A percentile compares a stretch with the other conserved stretches of the same genome.
Evolutionary conservation across 2,113 vertebrate species (phyloP).

Genomic region (Zosterops lateralis): DNA sequence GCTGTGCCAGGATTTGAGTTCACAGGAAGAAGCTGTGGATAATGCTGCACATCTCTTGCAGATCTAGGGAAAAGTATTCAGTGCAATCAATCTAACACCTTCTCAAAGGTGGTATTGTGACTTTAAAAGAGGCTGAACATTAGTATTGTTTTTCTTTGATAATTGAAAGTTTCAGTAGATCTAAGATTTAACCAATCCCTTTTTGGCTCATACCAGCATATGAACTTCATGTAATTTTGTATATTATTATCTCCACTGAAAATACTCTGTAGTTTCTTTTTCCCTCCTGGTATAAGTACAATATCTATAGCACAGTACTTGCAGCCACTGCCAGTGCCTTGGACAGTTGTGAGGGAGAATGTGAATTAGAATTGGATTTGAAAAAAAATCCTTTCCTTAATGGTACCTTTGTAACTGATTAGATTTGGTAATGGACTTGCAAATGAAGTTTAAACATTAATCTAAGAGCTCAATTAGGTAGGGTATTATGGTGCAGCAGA

Average conservation of each 20-base stretch:
- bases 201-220: background rate
- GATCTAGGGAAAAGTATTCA: background rate
- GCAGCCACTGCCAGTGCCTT: background rate
- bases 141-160: background rate
- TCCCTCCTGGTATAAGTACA: background rate
- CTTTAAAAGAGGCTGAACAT: background rate
- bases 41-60: background rate
- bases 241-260: background rate
- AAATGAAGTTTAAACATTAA: constrained; percentile 70
- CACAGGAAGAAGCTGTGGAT: background rate
- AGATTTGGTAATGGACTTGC: constrained; percentile 65
- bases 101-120: background rate
- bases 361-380: constrained; percentile 7
- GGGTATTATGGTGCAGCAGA: constrained; percentile 38
- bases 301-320: background rate
- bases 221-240: background rate
- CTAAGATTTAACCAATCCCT: background rate
- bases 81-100: background rate
- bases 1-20: background rate
- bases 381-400: constrained; percentile 11
- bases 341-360: background rate
- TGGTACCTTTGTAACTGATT: constrained; percentile 57
- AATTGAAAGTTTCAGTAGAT: background rate
- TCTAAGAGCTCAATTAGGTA: constrained; percentile 62
- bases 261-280: background rate